These are phyloP conservation scores for Drosophila merina DNA, from an alignment of 2,888 invertebrate genomes.

Conservation along the genomic window DNA sequence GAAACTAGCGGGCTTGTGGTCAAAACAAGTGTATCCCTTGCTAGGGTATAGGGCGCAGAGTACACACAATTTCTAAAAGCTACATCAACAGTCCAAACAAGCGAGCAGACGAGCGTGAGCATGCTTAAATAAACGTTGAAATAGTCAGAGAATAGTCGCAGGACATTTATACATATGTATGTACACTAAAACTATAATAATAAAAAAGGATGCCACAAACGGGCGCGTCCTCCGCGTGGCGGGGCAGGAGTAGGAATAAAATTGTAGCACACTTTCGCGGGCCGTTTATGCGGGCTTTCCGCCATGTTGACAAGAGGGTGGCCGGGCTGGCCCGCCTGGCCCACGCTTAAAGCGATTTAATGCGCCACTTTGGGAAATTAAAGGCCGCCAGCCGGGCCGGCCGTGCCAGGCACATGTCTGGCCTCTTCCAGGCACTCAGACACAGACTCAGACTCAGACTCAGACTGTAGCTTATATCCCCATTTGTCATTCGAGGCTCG, in stretches of 20 bases:
- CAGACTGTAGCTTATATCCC: conserved; percentile 34
- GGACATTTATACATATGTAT: conserved; percentile 24
- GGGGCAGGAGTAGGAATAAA: conserved; percentile 31
- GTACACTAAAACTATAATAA: conserved; percentile 25
- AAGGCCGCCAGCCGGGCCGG: conserved; percentile 37
- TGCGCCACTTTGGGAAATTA: conserved; percentile 61
- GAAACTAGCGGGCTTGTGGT: neutral
- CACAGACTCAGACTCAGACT: conserved; percentile 13
- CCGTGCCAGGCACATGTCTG: conserved; percentile 38
- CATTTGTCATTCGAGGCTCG: conserved; percentile 52
- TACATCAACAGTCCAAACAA: conserved; percentile 34
- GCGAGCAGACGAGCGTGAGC: conserved; percentile 53
- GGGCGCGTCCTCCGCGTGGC: neutral
- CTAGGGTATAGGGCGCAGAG: conserved; percentile 38
- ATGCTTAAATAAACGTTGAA: conserved; percentile 59
- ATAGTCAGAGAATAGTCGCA: conserved; percentile 43
- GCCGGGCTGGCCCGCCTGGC: neutral
- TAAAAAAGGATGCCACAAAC: conserved; percentile 37
- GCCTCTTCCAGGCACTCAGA: neutral
- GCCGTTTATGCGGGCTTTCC: neutral
- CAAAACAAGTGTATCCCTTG: conserved; percentile 7
- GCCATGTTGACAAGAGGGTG: conserved; percentile 34
- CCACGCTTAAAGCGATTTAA: conserved; percentile 61
- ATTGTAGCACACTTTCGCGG: conserved; percentile 43
- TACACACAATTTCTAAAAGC: conserved; percentile 64